Base-by-base conservation (phyloP, 1,140 invertebrate genomes). In the Augochlora pura region DNA sequence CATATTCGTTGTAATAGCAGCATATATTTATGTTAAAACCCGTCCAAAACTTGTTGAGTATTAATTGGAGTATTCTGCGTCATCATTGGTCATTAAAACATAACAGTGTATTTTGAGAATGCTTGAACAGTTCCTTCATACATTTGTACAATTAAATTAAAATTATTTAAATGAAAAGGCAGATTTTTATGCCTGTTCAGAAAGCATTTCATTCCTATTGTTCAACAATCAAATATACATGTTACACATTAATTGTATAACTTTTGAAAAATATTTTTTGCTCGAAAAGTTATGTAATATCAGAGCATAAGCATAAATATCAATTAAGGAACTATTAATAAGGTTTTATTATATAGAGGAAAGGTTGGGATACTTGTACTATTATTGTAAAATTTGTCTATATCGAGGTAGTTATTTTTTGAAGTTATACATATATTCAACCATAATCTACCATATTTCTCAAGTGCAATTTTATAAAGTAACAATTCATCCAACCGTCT, bases 1-100 rank as follows among this genome's bases (percentile, higher is more conserved):
- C 18, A 92, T 96, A 81, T 95, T 95, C 84, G 86, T 96, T 21
- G 90, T 97, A n/a, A 96, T 97, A 86, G 95, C 95, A 62, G 94
- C 94, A 4, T 97, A 96, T 87, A 95, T 97, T 65, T 97, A 97
- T 86, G 89, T 96, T 66, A 97, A 97, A 91, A 96, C 96, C 32
- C 94, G 96, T 90, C 96, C 96, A 65, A 93, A 93, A 81, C 66
- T 86, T 21, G 69, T 92, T 16, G 91, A 92, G 57, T 93, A 91
- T 72, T 93, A 86, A 92, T 25, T 2, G 32, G 18, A 38, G 6
- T 60, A 38, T 68, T 83, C 10, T 46, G 10, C 68, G 62, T 77
- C 46, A 72, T 87, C 73, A 81, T 62, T 49, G 68, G 83, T 77
- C 27, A 72, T 76, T 71, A 60, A 76, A 80, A 69, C 52, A 78